Base-by-base conservation (phyloP, 2,113 vertebrate genomes). In the Chaenogobius annularis region DNA sequence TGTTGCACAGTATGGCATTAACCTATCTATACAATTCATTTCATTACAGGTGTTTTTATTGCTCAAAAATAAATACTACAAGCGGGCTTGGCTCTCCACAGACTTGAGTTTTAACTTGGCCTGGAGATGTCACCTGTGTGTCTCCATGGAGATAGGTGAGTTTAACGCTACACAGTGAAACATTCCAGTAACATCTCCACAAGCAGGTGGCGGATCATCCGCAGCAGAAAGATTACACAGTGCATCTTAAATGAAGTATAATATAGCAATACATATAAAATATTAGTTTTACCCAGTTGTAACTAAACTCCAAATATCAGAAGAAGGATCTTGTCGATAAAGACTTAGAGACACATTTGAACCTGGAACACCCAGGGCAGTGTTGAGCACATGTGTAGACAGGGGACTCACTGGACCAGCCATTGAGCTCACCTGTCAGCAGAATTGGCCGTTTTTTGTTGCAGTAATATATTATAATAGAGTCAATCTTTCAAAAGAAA, bases 371-470 rank as follows among this genome's bases (percentile, higher is more conserved):
- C 93, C 93, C 17, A 54, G 59, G 0, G 82, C 91, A 52, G 82
- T 91, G 83, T 94, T 93, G 31, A 94, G 81, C 56, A 94, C 92
- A 64, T 94, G 93, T 19, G 91, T 94, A 69, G 91, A 92, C 48
- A 94, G 84, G 2, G 91, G 92, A 77, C 92, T 92, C 0, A 75
- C 61, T 31, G 83, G 76, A 10, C 17, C 62, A 10, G 88, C 70
- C 92, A 94, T 93, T 56, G 67, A 67, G 77, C 66, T 69, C 72
- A 46, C 80, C 93, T 92, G 31, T 31, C 20, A 76, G 26, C 17
- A 55, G 64, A 55, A 22, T 10, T 55, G 9, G 10, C 9, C n/a
- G 8, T n/a, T n/a, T 50, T 52, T 54, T 54, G 1, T 20, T 10
- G 50, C 50, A 54, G 50, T 50, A 17, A 19, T n/a, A 50, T 50